Evolutionary conservation across 2,888 invertebrate species (phyloP).

Genomic region (Ormia ochracea): DNA sequence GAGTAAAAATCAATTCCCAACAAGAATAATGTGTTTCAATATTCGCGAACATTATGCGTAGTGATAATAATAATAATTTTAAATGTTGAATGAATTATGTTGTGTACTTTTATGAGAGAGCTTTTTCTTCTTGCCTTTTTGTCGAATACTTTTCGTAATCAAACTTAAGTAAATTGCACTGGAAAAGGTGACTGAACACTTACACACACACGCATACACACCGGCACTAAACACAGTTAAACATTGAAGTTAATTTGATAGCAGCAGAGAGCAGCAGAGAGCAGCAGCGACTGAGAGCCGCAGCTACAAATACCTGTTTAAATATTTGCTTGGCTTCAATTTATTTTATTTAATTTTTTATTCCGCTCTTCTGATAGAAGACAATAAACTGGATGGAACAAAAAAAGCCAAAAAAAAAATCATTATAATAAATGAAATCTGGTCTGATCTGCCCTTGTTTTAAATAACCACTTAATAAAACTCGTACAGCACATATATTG

Average conservation of each 20-base stretch:
- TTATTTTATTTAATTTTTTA: conserved; percentile 5
- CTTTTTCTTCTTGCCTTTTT: background rate
- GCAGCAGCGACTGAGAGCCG: background rate
- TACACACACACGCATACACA: background rate
- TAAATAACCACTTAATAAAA: conserved; percentile 52
- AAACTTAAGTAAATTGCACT: conserved; percentile 27
- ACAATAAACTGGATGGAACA: background rate
- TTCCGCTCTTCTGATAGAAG: background rate
- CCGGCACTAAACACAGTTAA: conserved; percentile 9
- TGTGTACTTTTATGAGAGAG: conserved; percentile 10
- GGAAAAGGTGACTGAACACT: conserved; percentile 41
- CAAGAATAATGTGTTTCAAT: conserved; percentile 56
- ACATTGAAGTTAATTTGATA: conserved; percentile 23
- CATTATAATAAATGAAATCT: conserved; percentile 52
- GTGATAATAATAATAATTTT: conserved; percentile 64
- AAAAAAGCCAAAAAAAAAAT: no score
- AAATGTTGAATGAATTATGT: conserved; percentile 61
- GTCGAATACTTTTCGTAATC: background rate
- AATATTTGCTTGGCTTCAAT: conserved; percentile 50
- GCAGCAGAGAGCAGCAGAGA: background rate
- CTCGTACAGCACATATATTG: conserved; percentile 27
- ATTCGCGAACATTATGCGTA: conserved; percentile 61
- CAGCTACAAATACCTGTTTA: conserved; percentile 47
- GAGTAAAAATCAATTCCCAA: conserved; percentile 23
- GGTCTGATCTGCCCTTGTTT: conserved; percentile 33